These are phyloP conservation scores for Poecilia wingei DNA, from an alignment of 2,797 vertebrate species.

Conservation along the genomic window DNA sequence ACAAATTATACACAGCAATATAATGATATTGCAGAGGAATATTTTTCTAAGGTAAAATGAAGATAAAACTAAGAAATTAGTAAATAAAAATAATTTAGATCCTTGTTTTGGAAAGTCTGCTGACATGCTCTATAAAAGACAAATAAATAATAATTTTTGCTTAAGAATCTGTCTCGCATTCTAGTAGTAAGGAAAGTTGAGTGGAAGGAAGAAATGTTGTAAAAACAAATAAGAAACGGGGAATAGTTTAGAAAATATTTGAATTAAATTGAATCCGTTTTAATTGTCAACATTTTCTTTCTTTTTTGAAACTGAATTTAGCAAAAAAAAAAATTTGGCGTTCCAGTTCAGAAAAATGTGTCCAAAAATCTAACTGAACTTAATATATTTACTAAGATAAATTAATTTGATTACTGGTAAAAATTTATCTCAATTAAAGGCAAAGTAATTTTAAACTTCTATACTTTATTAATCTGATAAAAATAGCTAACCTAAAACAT, in stretches of 20 bases:
- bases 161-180: not conserved
- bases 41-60: not conserved
- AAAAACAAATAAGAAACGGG: not conserved
- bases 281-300: not conserved
- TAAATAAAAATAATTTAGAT: not conserved
- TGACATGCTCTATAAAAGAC: not conserved
- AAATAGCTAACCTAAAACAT: not conserved
- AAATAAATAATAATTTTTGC: not conserved
- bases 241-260: not conserved
- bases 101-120: not conserved
- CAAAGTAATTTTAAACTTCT: not conserved
- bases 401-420: too few relatives aligned
- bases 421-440: not conserved
- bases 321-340: not conserved
- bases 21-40: not conserved
- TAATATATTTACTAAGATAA: too few relatives aligned
- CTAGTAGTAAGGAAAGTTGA: not conserved
- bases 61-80: not conserved
- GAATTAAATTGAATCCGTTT: not conserved
- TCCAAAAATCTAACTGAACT: not conserved
- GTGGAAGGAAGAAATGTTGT: not conserved
- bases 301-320: not conserved
- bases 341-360: not conserved
- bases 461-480: not conserved
- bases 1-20: not conserved